These are phyloP conservation scores for Phalacrocorax carbo DNA, from an alignment of 2,113 vertebrate genomes.

Conservation along the genomic window DNA sequence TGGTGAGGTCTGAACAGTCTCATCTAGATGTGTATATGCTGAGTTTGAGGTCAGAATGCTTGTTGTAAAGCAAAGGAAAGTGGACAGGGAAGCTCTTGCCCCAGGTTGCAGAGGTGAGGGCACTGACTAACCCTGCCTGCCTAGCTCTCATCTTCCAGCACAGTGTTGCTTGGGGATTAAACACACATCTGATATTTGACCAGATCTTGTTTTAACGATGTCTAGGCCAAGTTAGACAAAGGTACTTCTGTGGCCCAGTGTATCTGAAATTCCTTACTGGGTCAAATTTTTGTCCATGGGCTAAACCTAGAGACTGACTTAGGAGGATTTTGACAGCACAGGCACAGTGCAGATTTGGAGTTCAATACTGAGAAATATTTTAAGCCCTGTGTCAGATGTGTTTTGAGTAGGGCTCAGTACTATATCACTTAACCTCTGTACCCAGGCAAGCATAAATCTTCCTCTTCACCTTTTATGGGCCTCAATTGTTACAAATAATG, in stretches of 20 bases:
- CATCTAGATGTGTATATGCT: not conserved
- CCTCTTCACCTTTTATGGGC: not conserved
- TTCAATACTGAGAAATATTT: not conserved
- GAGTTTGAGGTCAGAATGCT: not conserved
- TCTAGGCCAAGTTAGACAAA: not conserved
- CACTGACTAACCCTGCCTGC: not conserved
- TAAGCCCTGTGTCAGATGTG: not conserved
- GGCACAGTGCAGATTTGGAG: not conserved
- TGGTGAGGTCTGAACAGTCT: not conserved
- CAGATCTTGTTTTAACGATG: not conserved
- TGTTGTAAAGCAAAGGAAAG: not conserved
- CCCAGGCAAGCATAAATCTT: not conserved
- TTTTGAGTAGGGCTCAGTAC: not conserved
- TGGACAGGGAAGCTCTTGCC: not conserved
- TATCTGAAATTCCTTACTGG: not conserved
- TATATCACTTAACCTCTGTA: not conserved
- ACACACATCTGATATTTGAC: not conserved
- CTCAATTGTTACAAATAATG: not conserved
- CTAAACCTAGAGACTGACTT: not conserved
- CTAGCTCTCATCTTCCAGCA: not conserved
- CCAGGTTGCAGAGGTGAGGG: not conserved
- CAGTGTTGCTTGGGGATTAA: not conserved
- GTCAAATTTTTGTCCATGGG: not conserved
- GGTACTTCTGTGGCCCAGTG: not conserved
- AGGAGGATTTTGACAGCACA: not conserved